Evolutionary conservation across 2,888 invertebrate species (phyloP).

Genomic region (Peribatodes rhomboidaria): DNA sequence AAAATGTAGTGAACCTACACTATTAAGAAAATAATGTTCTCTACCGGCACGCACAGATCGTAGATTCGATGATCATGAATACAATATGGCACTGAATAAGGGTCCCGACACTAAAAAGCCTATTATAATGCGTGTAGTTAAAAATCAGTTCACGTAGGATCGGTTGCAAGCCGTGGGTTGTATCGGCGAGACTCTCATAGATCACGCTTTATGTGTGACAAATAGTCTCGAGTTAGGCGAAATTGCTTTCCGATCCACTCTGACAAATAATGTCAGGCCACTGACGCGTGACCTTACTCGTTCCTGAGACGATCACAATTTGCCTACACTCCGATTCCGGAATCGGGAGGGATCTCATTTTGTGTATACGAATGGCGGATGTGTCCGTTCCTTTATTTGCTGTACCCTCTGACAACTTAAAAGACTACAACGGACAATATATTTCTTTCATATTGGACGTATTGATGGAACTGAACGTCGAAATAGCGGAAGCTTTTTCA

Average conservation of each 20-base stretch:
- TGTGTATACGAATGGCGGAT: conserved; percentile 66
- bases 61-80: conserved; percentile 30
- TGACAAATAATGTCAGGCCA: conserved; percentile 83
- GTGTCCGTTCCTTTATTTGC: conserved; percentile 66
- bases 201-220: conserved; percentile 85
- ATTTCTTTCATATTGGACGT: conserved; percentile 53
- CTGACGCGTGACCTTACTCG: conserved; percentile 78
- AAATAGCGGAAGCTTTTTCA: conserved; percentile 53
- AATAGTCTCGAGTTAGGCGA: conserved; percentile 82
- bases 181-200: conserved; percentile 71
- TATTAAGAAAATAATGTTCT: conserved; percentile 18
- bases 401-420: conserved; percentile 61
- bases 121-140: conserved; percentile 55
- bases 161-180: conserved; percentile 56
- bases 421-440: conserved; percentile 55
- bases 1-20: neutral
- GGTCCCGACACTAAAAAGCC: conserved; percentile 32
- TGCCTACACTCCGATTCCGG: conserved; percentile 67
- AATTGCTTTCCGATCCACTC: conserved; percentile 85
- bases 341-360: conserved; percentile 63
- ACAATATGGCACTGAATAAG: conserved; percentile 30
- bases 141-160: conserved; percentile 57
- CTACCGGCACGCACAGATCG: conserved; percentile 26
- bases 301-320: conserved; percentile 78
- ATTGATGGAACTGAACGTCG: conserved; percentile 53